Conservation (phyloP, 1,140 invertebrate genomes). For the Trichoplusia ni region DNA sequence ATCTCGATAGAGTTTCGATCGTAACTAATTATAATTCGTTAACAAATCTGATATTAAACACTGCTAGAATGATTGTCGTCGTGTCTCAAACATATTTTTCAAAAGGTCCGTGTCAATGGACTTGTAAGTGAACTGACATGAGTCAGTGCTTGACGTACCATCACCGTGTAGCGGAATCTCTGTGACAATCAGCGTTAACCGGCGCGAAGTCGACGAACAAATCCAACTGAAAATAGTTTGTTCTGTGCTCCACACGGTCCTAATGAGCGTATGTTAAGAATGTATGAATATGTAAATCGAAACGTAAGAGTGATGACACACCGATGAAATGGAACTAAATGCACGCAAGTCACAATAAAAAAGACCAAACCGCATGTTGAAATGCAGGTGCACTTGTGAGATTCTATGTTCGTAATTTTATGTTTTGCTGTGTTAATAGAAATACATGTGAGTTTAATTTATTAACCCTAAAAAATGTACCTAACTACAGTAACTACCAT, state of each 20-base stretch:
- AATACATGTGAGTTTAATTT: too few species aligned
- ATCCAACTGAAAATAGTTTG: slow-evolving; percentile 17
- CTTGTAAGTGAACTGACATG: slow-evolving; percentile 43
- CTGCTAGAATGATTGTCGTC: slow-evolving; percentile 9
- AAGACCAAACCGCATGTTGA: not conserved
- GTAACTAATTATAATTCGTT: too few species aligned
- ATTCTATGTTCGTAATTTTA: too few species aligned
- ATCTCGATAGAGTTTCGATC: too few species aligned
- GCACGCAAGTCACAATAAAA: not conserved
- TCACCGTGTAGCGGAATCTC: slow-evolving; percentile 28
- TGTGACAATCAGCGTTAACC: slow-evolving; percentile 22
- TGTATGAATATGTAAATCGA: slow-evolving; percentile 10
- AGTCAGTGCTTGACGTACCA: slow-evolving; percentile 40
- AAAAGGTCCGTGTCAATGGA: slow-evolving; percentile 45
- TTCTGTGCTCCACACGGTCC: not conserved
- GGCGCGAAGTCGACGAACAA: slow-evolving; percentile 1
- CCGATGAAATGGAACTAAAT: not conserved
- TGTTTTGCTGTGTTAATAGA: too few species aligned
- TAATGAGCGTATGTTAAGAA: slow-evolving; percentile 2
- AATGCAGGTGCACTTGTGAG: not conserved
- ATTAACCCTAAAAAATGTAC: too few species aligned
- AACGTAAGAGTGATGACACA: slow-evolving; percentile 3
- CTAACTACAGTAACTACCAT: not conserved
- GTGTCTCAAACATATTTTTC: slow-evolving; percentile 27
- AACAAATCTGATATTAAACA: too few species aligned